phyloP scores from a whole-genome alignment of 1,140 invertebrate species.

The Heliconius hewitsoni region DNA sequence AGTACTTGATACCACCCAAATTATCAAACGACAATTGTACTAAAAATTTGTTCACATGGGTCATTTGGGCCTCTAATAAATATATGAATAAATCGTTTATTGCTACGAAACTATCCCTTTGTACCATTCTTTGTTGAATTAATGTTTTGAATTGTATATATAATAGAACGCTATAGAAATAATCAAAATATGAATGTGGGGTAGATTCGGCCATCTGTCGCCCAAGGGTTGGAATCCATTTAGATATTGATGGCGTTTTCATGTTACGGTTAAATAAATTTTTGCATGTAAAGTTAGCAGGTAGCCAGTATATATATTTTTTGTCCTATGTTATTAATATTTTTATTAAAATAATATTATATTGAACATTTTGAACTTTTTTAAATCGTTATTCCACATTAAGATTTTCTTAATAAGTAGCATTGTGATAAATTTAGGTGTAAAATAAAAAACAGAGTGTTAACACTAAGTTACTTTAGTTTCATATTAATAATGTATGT shows the following conservation, averaged over 20 bases:
- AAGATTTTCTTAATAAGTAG: background rate
- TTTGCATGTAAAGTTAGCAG: slow-evolving; percentile 42
- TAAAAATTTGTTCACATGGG: slow-evolving; percentile 39
- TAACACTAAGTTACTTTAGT: too few species aligned
- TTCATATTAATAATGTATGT: too few species aligned
- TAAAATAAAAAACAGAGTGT: too few species aligned
- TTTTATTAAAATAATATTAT: background rate
- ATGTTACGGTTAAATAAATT: slow-evolving; percentile 49
- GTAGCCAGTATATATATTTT: background rate
- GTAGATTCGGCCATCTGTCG: slow-evolving; percentile 63
- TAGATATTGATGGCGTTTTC: slow-evolving; percentile 59
- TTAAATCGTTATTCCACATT: too few species aligned
- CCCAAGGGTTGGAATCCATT: slow-evolving; percentile 49
- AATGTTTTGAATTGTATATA: slow-evolving; percentile 48
- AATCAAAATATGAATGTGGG: slow-evolving; percentile 56
- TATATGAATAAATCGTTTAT: slow-evolving; percentile 43
- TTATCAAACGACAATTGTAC: slow-evolving; percentile 9
- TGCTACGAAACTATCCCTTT: slow-evolving; percentile 47
- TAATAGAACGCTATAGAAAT: slow-evolving; percentile 46
- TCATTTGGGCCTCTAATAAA: slow-evolving; percentile 37
- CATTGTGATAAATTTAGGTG: background rate
- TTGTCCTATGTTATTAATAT: background rate
- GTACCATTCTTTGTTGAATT: slow-evolving; percentile 48
- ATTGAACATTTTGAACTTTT: too few species aligned
- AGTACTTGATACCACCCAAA: background rate